Evolutionary conservation across 1,140 invertebrate species (phyloP), one percentile per base, ranked within the genome.

Genomic region (Rhizoglyphus robini): DNA sequence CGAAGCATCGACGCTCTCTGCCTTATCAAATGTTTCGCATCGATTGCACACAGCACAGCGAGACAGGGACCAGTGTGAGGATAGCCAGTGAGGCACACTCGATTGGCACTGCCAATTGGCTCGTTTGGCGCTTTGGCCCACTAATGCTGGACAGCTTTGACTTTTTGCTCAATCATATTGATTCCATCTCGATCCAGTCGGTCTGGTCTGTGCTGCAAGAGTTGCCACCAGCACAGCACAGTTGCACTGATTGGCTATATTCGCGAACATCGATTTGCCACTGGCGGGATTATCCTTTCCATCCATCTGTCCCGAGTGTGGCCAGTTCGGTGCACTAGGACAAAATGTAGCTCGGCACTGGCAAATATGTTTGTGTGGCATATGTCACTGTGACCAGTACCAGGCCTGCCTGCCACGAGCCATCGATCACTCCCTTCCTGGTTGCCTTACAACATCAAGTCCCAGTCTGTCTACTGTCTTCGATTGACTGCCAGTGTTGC

Each of bases 11-110:
- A n/a, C n/a, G n/a, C n/a, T n/a, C n/a, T n/a, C n/a, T n/a, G n/a
- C 51, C 8, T 32, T 5, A 20, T 54, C 51, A 20, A 54, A 20
- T 54, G 20, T 54, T 54, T 54, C 51, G 51, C 51, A 54, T 54
- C 51, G 51, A 32, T 54, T 54, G 51, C 51, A 54, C 51, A 54
- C 23, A 25, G 20, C 51, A 54, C 36, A 41, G 18, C n/a, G n/a
- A n/a, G n/a, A n/a, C n/a, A n/a, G n/a, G n/a, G n/a, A n/a, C n/a
- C n/a, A n/a, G n/a, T n/a, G n/a, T n/a, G n/a, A n/a, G n/a, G n/a
- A n/a, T n/a, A n/a, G n/a, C n/a, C n/a, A n/a, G n/a, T n/a, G n/a
- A n/a, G n/a, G n/a, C n/a, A n/a, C n/a, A n/a, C n/a, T n/a, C n/a
- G n/a, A n/a, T n/a, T n/a, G n/a, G n/a, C n/a, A n/a, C n/a, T n/a